Evolutionary conservation across 2,888 invertebrate species (phyloP).

Genomic region (Eristalinus aeneus): DNA sequence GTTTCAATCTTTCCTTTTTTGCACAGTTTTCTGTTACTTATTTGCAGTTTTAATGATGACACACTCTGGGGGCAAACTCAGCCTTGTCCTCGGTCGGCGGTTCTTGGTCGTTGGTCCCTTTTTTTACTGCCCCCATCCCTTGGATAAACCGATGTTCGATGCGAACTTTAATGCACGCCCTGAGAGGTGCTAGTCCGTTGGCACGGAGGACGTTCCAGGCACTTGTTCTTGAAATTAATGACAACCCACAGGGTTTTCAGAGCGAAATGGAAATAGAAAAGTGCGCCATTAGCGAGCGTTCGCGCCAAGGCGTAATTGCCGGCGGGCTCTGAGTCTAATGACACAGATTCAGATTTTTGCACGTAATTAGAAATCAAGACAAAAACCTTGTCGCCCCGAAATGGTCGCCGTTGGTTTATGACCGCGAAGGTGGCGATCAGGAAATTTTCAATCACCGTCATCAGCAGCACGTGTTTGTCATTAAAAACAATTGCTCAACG

Average conservation of each 20-base stretch:
- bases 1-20: neutral
- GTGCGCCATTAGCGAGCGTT: neutral
- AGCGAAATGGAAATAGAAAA: neutral
- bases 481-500: neutral
- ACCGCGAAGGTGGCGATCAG: neutral
- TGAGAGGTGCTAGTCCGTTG: neutral
- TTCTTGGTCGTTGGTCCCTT: neutral
- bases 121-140: neutral
- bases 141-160: neutral
- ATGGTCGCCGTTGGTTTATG: neutral
- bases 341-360: neutral
- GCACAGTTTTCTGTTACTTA: neutral
- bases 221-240: neutral
- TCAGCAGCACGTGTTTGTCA: neutral
- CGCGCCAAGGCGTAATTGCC: neutral
- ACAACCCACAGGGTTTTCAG: neutral
- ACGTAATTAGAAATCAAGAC: neutral
- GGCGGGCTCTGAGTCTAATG: neutral
- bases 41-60: constrained; percentile 4
- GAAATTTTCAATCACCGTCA: neutral
- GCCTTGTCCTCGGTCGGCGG: neutral
- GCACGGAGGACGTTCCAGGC: neutral
- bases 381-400: neutral
- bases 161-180: neutral
- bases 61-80: neutral